Percentiles rank a stretch among this genome's conserved stretches.
These are phyloP conservation scores for Mercenaria mercenaria DNA, from an alignment of 1,140 invertebrate genomes.

Conservation along the genomic window DNA sequence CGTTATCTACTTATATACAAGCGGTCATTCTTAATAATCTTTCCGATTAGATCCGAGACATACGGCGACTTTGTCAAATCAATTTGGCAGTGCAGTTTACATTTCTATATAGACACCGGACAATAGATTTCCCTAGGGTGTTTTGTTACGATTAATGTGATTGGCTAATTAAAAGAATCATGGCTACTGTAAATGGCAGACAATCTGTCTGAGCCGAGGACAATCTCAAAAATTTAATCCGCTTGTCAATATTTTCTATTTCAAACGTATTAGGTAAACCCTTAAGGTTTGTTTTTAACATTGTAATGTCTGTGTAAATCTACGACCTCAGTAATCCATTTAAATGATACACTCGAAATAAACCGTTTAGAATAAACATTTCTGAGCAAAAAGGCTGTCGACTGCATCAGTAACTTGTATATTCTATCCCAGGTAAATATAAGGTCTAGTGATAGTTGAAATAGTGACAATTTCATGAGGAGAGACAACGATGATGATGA, in stretches of 20 bases:
- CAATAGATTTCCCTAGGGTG: background rate
- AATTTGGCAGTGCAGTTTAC: background rate
- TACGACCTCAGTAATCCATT: background rate
- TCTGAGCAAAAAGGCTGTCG: too few species aligned
- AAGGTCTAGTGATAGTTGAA: too few species aligned
- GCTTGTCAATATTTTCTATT: conserved; percentile 27
- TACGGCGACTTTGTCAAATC: background rate
- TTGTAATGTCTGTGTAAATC: background rate
- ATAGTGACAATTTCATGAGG: too few species aligned
- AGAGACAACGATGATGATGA: background rate
- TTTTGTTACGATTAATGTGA: background rate
- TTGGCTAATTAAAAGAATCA: conserved; percentile 31
- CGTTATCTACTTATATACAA: conserved; percentile 46
- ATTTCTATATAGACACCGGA: conserved; percentile 5
- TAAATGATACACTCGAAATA: too few species aligned
- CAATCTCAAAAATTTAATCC: conserved; percentile 31
- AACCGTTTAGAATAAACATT: too few species aligned
- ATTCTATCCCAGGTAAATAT: too few species aligned
- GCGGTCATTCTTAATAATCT: conserved; percentile 5
- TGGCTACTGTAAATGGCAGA: background rate
- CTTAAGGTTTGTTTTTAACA: background rate
- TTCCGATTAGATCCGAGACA: background rate
- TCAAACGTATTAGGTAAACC: background rate
- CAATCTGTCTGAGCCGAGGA: background rate
- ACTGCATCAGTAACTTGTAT: too few species aligned